phyloP scores from a whole-genome alignment of 2,888 invertebrate genomes.

The Onthophagus sagittarius region DNA sequence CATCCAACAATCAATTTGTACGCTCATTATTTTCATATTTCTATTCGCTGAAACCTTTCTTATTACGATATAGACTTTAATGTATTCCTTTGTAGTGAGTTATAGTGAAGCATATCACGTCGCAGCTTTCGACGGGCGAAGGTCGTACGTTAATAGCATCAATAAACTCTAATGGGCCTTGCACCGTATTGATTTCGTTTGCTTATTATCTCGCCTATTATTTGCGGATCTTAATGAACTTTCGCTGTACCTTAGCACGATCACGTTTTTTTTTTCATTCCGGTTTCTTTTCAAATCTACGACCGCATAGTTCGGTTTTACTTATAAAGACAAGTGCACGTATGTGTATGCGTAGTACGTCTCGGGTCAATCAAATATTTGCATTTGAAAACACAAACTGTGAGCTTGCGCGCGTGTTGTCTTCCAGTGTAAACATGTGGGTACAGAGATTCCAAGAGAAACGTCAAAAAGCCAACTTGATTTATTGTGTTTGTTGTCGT shows the following conservation, averaged over 20 bases:
- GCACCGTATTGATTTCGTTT: background rate
- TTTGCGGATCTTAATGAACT: background rate
- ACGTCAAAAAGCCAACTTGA: slow-evolving; percentile 24
- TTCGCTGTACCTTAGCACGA: background rate
- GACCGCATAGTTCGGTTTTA: background rate
- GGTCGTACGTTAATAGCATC: background rate
- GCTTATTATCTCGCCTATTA: background rate
- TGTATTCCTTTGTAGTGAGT: background rate
- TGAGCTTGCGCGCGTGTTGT: background rate
- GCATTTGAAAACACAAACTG: slow-evolving; percentile 12
- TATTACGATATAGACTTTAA: background rate
- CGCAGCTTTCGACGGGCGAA: background rate
- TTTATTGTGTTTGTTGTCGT: slow-evolving; percentile 23
- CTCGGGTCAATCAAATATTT: slow-evolving; percentile 21
- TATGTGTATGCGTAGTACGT: background rate
- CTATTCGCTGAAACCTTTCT: background rate
- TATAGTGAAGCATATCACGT: background rate
- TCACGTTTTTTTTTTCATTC: background rate
- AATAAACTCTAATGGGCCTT: background rate
- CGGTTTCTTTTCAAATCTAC: background rate
- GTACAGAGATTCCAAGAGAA: slow-evolving; percentile 19
- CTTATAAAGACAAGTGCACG: background rate
- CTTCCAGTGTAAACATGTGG: slow-evolving; percentile 5
- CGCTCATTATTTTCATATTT: background rate
- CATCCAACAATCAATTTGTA: background rate